These are phyloP conservation scores for Sinocyclocheilus grahami DNA, from an alignment of 2,113 vertebrate species.

Conservation along the genomic window DNA sequence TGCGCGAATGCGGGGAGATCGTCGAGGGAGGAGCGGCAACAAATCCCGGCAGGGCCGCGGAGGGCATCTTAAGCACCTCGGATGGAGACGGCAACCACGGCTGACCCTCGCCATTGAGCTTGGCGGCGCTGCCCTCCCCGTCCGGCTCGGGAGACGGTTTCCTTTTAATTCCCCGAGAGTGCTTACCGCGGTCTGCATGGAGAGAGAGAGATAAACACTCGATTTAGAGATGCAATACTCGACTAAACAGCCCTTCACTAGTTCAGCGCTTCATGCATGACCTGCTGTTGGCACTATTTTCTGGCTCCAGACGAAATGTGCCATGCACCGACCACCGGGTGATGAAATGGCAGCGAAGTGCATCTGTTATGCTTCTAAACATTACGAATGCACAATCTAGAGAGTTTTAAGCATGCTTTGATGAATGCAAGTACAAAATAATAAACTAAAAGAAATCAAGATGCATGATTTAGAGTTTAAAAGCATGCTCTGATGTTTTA, in stretches of 20 bases:
- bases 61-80: slow-evolving; percentile 86
- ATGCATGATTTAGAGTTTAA: no score
- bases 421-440: background rate
- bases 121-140: slow-evolving; percentile 78
- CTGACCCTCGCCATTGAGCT: slow-evolving; percentile 86
- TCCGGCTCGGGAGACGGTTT: slow-evolving; percentile 92
- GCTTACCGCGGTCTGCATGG: slow-evolving; percentile 72
- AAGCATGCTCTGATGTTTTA: background rate
- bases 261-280: slow-evolving; percentile 34
- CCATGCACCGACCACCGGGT: background rate
- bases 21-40: slow-evolving; percentile 78
- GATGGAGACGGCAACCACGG: slow-evolving; percentile 83
- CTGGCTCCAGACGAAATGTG: slow-evolving; percentile 28
- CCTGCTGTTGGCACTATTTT: slow-evolving; percentile 53
- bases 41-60: slow-evolving; percentile 55
- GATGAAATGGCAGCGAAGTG: background rate
- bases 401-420: background rate
- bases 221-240: background rate
- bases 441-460: background rate
- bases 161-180: slow-evolving; percentile 72
- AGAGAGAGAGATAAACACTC: slow-evolving; percentile 35
- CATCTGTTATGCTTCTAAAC: background rate
- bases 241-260: background rate
- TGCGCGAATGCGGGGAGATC: slow-evolving; percentile 88
- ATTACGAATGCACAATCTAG: background rate